A percentile compares a stretch with the other conserved stretches of the same genome.
These are phyloP conservation scores for Sprattus sprattus DNA, from an alignment of 2,113 vertebrate genomes.

Conservation along the genomic window DNA sequence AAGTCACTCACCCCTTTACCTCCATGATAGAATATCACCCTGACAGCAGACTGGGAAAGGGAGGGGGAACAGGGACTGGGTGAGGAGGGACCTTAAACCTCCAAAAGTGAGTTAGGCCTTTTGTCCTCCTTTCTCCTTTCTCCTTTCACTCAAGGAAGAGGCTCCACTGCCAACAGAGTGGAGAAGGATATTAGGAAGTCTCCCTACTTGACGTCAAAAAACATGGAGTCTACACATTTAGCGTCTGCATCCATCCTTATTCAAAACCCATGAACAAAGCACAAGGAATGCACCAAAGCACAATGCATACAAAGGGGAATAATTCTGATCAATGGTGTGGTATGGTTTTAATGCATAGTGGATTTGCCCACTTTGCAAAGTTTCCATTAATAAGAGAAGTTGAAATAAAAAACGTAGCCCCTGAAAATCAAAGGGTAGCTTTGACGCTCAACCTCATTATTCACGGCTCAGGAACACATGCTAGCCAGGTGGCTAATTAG, in stretches of 20 bases:
- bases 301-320: background rate
- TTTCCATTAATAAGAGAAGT: background rate
- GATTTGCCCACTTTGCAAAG: background rate
- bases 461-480: conserved; percentile 18
- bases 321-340: background rate
- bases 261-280: background rate
- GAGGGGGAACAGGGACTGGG: conserved; percentile 6
- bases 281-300: background rate
- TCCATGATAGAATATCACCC: conserved; percentile 29
- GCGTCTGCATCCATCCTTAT: background rate
- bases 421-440: background rate
- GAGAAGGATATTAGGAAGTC: background rate
- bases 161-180: background rate
- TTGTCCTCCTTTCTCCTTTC: background rate
- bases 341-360: background rate
- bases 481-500: conserved; percentile 48
- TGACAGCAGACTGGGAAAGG: background rate
- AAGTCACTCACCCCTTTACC: conserved; percentile 25
- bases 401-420: background rate
- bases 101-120: background rate
- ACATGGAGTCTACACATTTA: background rate
- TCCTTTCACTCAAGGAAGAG: background rate
- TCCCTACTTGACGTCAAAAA: background rate
- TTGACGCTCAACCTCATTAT: conserved; percentile 4
- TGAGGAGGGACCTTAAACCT: background rate